Evolutionary conservation across 2,888 invertebrate genomes (phyloP), one percentile per base, ranked within the genome.

Genomic region (Exocentrus adspersus): DNA sequence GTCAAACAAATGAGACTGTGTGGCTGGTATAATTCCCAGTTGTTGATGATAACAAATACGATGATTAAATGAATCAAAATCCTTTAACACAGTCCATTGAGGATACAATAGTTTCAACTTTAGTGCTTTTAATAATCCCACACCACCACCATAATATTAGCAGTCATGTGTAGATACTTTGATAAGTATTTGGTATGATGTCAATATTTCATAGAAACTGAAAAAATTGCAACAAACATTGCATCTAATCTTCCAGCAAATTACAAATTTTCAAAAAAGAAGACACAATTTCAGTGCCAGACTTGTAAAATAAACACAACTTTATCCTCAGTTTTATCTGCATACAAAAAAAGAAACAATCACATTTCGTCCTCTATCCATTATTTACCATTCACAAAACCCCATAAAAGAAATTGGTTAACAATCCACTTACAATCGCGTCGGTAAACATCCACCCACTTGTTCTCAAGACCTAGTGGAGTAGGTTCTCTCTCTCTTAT

Each of bases 381-480:
- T 54, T 60, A 52, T 60, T 54, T 54, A 54, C 54, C 24, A 45
- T 62, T 52, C 37, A 52, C 32, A 58, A 52, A 62, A 37, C 30
- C 45, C 59, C 50, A 56, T 56, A 60, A 67, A 69, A 67, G 67
- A 69, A 69, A 69, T 68, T 69, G 65, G 69, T 66, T 68, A 69
- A 68, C 65, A 68, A 71, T 66, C 64, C 45, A 61, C 64, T 61
- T 48, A 57, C 66, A 67, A 71, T 71, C 69, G 64, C 46, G 7
- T 67, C 45, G 37, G 63, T 65, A 71, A 69, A 69, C 62, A 71
- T 62, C 60, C 63, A 69, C 65, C 68, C 68, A 69, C 69, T 65
- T 66, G 66, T 65, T 66, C 69, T 62, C 67, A 65, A 67, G 67
- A 52, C 46, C 57, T 20, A 50, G 58, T 52, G 52, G 57, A 43